phyloP scores from a whole-genome alignment of 2,888 invertebrate genomes.

The Athalia rosae region DNA sequence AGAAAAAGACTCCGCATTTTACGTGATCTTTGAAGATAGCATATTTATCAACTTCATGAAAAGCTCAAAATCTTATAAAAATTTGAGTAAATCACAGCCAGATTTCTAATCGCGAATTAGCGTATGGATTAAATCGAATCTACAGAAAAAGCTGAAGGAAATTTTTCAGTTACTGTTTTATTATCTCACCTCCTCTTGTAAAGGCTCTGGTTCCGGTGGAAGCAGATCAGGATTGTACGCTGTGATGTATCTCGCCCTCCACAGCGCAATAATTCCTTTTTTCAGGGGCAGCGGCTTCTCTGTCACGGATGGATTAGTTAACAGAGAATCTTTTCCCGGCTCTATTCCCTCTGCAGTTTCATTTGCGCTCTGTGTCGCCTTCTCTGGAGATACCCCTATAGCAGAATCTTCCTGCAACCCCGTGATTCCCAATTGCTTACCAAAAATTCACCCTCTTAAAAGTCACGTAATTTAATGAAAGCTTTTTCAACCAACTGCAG shows the following conservation, averaged over 20 bases:
- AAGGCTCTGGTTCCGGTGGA: slow-evolving; percentile 82
- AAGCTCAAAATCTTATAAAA: no score
- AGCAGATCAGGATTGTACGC: slow-evolving; percentile 81
- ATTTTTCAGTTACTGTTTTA: not conserved
- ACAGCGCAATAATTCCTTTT: slow-evolving; percentile 75
- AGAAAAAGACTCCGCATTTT: no score
- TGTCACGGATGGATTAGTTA: slow-evolving; percentile 39
- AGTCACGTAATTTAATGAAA: not conserved
- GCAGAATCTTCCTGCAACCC: slow-evolving; percentile 71
- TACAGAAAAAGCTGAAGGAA: not conserved
- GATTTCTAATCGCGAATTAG: no score
- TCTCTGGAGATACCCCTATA: slow-evolving; percentile 66
- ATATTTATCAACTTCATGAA: no score
- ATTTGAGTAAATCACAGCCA: no score
- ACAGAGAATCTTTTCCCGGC: slow-evolving; percentile 35
- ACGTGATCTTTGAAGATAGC: no score
- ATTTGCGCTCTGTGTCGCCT: not conserved
- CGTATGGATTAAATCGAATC: not conserved
- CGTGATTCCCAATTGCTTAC: not conserved
- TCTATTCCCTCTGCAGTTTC: slow-evolving; percentile 43
- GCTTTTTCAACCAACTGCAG: not conserved
- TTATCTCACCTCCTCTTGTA: slow-evolving; percentile 73
- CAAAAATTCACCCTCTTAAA: not conserved
- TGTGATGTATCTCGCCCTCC: slow-evolving; percentile 83
- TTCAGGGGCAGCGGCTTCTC: slow-evolving; percentile 60